Evolutionary conservation across 2,888 invertebrate species (phyloP).

Genomic region (Zeuzera pyrina): DNA sequence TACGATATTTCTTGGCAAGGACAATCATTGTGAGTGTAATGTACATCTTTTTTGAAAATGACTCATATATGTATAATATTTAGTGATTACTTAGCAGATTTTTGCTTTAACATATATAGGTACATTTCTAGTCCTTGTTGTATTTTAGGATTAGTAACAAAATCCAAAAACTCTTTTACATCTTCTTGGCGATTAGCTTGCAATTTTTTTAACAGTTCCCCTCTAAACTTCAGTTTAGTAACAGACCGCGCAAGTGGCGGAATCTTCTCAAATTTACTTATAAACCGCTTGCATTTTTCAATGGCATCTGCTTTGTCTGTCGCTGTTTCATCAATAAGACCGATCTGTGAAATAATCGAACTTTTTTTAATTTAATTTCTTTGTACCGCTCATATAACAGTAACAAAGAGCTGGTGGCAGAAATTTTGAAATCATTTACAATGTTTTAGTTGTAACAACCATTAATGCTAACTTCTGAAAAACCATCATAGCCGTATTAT

Average conservation of each 20-base stretch:
- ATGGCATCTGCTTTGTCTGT: constrained; percentile 78
- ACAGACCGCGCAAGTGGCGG: constrained; percentile 72
- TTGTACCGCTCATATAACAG: no score
- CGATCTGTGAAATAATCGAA: constrained; percentile 73
- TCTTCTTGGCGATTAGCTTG: constrained; percentile 76
- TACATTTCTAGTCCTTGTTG: constrained; percentile 83
- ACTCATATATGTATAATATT: no score
- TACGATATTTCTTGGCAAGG: no score
- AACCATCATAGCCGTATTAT: no score
- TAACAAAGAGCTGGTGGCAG: no score
- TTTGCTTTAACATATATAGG: constrained; percentile 78
- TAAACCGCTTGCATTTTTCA: constrained; percentile 76
- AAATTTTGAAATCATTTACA: no score
- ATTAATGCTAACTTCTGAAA: no score
- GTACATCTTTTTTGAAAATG: no score
- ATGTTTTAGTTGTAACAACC: no score
- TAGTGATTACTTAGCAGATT: constrained; percentile 43
- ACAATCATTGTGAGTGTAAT: no score
- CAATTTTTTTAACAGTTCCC: constrained; percentile 62
- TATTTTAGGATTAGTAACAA: constrained; percentile 75
- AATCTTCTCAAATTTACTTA: constrained; percentile 77
- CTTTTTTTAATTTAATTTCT: no score
- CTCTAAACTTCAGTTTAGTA: constrained; percentile 72
- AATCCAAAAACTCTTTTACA: constrained; percentile 73
- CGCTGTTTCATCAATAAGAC: constrained; percentile 84